These are phyloP conservation scores for Odontothrips loti DNA, from an alignment of 2,888 invertebrate genomes.

Conservation along the genomic window DNA sequence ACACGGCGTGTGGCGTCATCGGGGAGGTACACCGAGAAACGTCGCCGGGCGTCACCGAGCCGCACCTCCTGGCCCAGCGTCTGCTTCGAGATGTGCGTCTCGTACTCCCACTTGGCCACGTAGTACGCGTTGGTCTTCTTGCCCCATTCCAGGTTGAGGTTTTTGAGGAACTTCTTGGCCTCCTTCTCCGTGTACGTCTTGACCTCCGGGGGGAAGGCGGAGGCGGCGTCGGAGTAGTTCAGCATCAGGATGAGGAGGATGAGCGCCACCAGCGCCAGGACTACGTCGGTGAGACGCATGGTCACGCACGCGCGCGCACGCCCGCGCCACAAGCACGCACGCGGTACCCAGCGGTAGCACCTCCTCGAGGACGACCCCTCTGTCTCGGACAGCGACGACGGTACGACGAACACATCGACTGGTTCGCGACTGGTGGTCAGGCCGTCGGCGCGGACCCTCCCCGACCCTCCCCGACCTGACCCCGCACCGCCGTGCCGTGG, in stretches of 20 bases:
- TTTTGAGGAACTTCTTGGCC: conserved; percentile 13
- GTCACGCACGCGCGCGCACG: neutral
- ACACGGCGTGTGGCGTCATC: neutral
- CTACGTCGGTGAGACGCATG: neutral
- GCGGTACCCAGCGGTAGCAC: neutral
- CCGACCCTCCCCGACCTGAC: no score
- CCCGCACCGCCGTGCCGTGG: no score
- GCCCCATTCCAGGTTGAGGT: conserved; percentile 12
- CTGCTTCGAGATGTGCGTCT: neutral
- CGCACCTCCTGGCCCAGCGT: conserved; percentile 15
- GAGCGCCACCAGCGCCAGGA: neutral
- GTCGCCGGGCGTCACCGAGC: neutral
- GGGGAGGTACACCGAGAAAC: neutral
- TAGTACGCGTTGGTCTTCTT: conserved; percentile 20
- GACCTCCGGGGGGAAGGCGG: conserved; percentile 19
- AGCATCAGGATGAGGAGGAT: neutral
- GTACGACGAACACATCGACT: conserved; percentile 12
- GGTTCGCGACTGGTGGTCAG: neutral
- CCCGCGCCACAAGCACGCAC: neutral
- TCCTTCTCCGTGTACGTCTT: conserved; percentile 21
- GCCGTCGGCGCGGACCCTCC: neutral
- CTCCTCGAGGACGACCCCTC: neutral
- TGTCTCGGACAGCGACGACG: neutral
- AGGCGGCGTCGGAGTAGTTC: neutral
- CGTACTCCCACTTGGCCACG: conserved; percentile 9